A percentile compares a stretch with the other conserved stretches of the same genome.
Conservation (phyloP, 2,113 vertebrate genomes). For the Speoplatyrhinus poulsoni region DNA sequence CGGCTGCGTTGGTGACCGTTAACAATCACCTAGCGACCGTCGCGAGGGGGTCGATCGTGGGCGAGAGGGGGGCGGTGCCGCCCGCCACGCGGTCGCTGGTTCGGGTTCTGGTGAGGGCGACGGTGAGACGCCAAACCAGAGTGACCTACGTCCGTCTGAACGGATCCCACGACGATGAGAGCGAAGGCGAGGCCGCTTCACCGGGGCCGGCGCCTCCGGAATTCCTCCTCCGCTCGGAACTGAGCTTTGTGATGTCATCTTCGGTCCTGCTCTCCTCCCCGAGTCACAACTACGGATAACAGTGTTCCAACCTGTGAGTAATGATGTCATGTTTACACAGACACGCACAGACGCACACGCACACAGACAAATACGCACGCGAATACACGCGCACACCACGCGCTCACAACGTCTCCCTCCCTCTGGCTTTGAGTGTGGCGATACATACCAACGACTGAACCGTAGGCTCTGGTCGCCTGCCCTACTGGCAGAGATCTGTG, state of each 20-base stretch:
- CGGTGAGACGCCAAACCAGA: conserved; percentile 76
- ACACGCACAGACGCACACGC: conserved; percentile 52
- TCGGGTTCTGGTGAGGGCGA: conserved; percentile 73
- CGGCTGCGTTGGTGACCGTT: conserved; percentile 56
- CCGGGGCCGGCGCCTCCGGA: conserved; percentile 55
- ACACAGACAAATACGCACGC: conserved; percentile 26
- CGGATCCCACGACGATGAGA: conserved; percentile 65
- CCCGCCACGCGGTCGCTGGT: conserved; percentile 63
- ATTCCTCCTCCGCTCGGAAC: conserved; percentile 77
- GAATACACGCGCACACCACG: conserved; percentile 30
- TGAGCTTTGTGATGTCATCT: conserved; percentile 82
- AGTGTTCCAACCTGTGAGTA: conserved; percentile 78
- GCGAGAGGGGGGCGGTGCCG: conserved; percentile 43
- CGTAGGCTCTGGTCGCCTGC: conserved; percentile 49
- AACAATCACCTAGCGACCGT: conserved; percentile 56
- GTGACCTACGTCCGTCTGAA: conserved; percentile 70
- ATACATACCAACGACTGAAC: conserved; percentile 52
- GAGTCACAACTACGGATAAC: conserved; percentile 76
- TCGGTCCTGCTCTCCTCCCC: conserved; percentile 77
- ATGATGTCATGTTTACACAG: conserved; percentile 82
- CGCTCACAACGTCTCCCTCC: conserved; percentile 75
- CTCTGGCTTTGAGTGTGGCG: conserved; percentile 69
- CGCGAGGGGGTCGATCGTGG: conserved; percentile 47
- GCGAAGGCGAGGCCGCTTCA: conserved; percentile 59
- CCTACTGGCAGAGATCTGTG: conserved; percentile 44